Evolutionary conservation across 1,140 invertebrate species (phyloP), one percentile per base, ranked within the genome.

Genomic region (Drosophila pandora): DNA sequence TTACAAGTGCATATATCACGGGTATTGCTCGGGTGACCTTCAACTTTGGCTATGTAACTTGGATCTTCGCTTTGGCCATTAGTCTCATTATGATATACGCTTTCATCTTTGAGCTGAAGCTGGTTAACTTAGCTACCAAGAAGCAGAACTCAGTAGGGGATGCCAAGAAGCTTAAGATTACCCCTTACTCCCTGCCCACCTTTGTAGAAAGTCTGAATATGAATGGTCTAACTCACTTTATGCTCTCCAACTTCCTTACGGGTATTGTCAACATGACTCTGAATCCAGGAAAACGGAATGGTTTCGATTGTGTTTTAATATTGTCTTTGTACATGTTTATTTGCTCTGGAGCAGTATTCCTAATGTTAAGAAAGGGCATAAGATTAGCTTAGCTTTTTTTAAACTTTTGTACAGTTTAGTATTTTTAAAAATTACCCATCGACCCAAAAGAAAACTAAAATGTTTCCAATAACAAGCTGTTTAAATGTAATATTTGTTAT

Each of bases 211-310:
- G 82, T 0, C 48, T 79, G 0, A 88, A 82, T 34, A 64, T 71
- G 76, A 91, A 85, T 63, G 90, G 61, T 8, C 49, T 76, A n/a
- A 70, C 45, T 2, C 50, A 79, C 62, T 91, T 78, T 47, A 84
- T 77, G 64, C 67, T 78, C 0, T 76, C 82, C 1, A 91, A 91
- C 62, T 60, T 90, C 7, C 49, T 90, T 0, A 91, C 90, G 0
- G 90, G 90, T 1, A 43, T 68, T 28, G 70, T 88, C 21, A 91
- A 91, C 49, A 68, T 91, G 32, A 41, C 55, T 8, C n/a, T 91
- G 13, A 10, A 61, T 1, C 73, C 90, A 0, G 49, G 17, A 0
- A 21, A 79, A 0, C 69, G 79, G 1, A 48, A n/a, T 21, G 13
- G 23, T 21, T 0, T 53, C 0, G 69, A 90, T 13, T 59, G 47